A percentile compares a stretch with the other conserved stretches of the same genome.
These are phyloP conservation scores for Channa maculata DNA, from an alignment of 2,113 vertebrate species.

Conservation along the genomic window DNA sequence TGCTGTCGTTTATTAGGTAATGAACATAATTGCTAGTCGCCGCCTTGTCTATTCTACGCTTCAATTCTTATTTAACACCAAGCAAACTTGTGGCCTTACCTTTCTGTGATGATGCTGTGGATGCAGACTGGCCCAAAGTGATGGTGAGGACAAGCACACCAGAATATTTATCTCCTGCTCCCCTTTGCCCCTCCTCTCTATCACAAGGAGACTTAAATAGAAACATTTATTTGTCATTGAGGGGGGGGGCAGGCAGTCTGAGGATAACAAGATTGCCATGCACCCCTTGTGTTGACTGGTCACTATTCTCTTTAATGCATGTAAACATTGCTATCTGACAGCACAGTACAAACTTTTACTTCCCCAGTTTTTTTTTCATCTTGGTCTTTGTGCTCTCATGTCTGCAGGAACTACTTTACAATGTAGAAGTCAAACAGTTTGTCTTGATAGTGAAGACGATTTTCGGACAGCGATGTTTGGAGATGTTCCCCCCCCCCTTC, in stretches of 20 bases:
- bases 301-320: slow-evolving; percentile 25
- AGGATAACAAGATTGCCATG: slow-evolving; percentile 58
- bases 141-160: slow-evolving; percentile 62
- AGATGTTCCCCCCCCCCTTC: background rate
- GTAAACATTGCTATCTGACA: background rate
- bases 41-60: too few species aligned
- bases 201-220: slow-evolving; percentile 66
- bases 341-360: background rate
- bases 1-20: too few species aligned
- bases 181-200: slow-evolving; percentile 66
- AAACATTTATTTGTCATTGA: slow-evolving; percentile 25
- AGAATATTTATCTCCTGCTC: slow-evolving; percentile 65
- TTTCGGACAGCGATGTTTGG: background rate
- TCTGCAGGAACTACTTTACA: background rate
- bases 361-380: background rate
- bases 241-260: slow-evolving; percentile 36
- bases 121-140: slow-evolving; percentile 47
- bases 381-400: too few species aligned
- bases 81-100: slow-evolving; percentile 63
- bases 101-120: slow-evolving; percentile 43
- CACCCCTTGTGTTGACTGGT: slow-evolving; percentile 47
- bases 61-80: too few species aligned
- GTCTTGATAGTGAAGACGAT: background rate
- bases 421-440: background rate
- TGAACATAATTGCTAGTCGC: too few species aligned